Evolutionary conservation across 2,797 vertebrate genomes (phyloP).

Genomic region (Sebastes cheni): DNA sequence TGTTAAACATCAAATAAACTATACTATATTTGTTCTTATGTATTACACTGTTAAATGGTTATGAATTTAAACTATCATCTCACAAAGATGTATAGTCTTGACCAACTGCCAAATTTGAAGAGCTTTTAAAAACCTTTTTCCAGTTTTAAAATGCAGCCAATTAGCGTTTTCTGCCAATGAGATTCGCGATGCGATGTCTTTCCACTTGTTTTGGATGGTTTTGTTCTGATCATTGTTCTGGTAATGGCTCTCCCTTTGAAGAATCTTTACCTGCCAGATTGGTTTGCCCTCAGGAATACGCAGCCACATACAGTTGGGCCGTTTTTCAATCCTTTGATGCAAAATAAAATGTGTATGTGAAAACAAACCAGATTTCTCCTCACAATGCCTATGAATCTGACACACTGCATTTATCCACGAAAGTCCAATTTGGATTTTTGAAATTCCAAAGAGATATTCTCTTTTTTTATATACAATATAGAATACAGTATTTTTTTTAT

Average conservation of each 20-base stretch:
- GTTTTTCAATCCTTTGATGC: constrained; percentile 79
- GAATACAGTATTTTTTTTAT: neutral
- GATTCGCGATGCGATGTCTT: constrained; percentile 61
- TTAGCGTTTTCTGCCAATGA: constrained; percentile 58
- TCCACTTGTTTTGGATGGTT: constrained; percentile 51
- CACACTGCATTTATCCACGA: neutral
- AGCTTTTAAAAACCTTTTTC: constrained; percentile 25
- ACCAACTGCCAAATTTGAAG: constrained; percentile 46
- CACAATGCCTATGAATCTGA: constrained; percentile 33
- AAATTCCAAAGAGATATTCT: neutral
- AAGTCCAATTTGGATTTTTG: neutral
- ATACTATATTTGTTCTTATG: constrained; percentile 29
- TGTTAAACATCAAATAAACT: constrained; percentile 42
- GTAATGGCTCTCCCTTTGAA: constrained; percentile 69
- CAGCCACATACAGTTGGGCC: constrained; percentile 79
- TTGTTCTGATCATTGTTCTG: constrained; percentile 66
- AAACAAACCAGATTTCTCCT: constrained; percentile 53
- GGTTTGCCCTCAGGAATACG: constrained; percentile 84
- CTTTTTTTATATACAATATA: no score
- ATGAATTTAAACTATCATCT: constrained; percentile 31
- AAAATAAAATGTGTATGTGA: constrained; percentile 86
- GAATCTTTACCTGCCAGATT: constrained; percentile 76
- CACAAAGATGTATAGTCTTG: constrained; percentile 39
- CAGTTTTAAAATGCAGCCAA: constrained; percentile 42
- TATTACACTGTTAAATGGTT: constrained; percentile 31